Conservation (phyloP, 2,888 invertebrate genomes). For the Antheraea yamamai region DNA sequence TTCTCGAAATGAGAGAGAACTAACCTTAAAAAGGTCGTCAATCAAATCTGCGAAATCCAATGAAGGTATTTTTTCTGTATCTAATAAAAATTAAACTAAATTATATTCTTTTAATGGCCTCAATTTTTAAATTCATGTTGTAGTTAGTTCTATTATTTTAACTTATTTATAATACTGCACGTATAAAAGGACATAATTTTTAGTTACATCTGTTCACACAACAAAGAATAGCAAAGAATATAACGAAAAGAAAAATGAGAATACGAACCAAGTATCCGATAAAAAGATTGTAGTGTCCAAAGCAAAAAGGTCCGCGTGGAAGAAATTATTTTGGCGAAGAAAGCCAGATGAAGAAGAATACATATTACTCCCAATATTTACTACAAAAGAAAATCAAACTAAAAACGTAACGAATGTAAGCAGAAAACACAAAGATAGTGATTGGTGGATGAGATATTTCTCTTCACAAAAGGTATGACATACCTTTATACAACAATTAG, state of each 20-base stretch:
- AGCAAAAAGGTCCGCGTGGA: slow-evolving; percentile 44
- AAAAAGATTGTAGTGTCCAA: not conserved
- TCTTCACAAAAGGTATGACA: slow-evolving; percentile 45
- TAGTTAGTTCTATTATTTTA: not conserved
- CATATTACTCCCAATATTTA: slow-evolving; percentile 54
- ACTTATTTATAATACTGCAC: not conserved
- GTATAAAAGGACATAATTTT: not conserved
- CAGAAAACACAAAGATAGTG: slow-evolving; percentile 34
- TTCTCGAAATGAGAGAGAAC: slow-evolving; percentile 54
- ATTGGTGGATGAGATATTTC: slow-evolving; percentile 68
- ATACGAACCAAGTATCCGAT: not conserved
- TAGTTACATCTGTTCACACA: not conserved
- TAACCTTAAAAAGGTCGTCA: slow-evolving; percentile 48
- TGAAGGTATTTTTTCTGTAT: slow-evolving; percentile 43
- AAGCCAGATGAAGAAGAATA: slow-evolving; percentile 54
- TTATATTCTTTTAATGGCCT: not conserved
- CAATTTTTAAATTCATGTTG: too few species aligned
- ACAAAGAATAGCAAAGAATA: not conserved
- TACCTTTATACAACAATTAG: not conserved
- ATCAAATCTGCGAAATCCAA: slow-evolving; percentile 51
- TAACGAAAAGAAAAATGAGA: not conserved
- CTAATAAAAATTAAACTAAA: not conserved
- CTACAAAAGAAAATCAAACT: slow-evolving; percentile 34
- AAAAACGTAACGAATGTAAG: slow-evolving; percentile 29
- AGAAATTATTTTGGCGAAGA: slow-evolving; percentile 41